Evolutionary conservation across 2,797 vertebrate genomes (phyloP).

Genomic region (Rachycentron canadum): DNA sequence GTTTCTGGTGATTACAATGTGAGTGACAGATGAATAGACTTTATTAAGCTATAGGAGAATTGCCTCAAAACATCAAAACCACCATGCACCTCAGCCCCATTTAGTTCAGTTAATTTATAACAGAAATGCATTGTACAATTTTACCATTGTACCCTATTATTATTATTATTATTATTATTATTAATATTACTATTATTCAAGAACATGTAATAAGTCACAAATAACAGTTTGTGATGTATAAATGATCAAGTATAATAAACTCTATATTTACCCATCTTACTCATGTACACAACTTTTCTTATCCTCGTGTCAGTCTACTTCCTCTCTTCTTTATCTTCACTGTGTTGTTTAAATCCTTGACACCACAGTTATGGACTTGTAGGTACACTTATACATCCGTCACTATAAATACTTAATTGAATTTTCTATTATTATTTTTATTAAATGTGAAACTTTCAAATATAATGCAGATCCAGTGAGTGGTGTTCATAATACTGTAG

Average conservation of each 20-base stretch:
- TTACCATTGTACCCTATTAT: constrained; percentile 80
- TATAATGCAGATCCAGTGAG: constrained; percentile 63
- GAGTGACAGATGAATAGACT: constrained; percentile 50
- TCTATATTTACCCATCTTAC: constrained; percentile 86
- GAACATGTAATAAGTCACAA: constrained; percentile 83
- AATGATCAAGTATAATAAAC: constrained; percentile 88
- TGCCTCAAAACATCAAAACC: constrained; percentile 70
- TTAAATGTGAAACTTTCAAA: constrained; percentile 62
- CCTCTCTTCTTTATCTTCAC: constrained; percentile 58
- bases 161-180: constrained; percentile 48
- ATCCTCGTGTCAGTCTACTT: constrained; percentile 67
- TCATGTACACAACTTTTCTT: constrained; percentile 77
- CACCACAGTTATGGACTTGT: constrained; percentile 57
- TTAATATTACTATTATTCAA: constrained; percentile 65
- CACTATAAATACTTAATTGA: constrained; percentile 56
- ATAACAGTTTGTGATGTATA: constrained; percentile 86
- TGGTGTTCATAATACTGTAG: constrained; percentile 77
- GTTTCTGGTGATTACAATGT: constrained; percentile 63
- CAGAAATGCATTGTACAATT: constrained; percentile 82
- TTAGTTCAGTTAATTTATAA: constrained; percentile 70
- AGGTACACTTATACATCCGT: constrained; percentile 40
- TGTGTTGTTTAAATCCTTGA: constrained; percentile 56
- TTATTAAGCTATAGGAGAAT: constrained; percentile 63
- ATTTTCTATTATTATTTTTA: neutral
- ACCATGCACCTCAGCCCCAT: constrained; percentile 56